A percentile compares a stretch with the other conserved stretches of the same genome.
Evolutionary conservation across 1,140 invertebrate species (phyloP).

Genomic region (Diorhabda elongata): DNA sequence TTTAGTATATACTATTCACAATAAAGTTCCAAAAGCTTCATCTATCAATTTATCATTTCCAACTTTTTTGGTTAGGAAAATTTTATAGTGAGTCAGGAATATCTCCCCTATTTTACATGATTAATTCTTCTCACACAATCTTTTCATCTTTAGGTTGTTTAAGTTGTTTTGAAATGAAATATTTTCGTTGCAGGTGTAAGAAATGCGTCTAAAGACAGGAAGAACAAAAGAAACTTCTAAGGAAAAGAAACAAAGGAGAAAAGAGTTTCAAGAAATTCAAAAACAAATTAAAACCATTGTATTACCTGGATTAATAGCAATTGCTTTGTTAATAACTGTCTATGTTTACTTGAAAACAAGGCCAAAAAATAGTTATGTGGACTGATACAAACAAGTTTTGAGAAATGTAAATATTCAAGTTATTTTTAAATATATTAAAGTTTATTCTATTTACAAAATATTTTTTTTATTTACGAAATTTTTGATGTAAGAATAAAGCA

Average conservation of each 20-base stretch:
- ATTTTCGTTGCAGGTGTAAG: no score
- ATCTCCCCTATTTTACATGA: no score
- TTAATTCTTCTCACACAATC: no score
- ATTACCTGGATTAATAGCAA: slow-evolving; percentile 63
- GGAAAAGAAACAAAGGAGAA: slow-evolving; percentile 76
- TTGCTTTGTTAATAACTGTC: slow-evolving; percentile 67
- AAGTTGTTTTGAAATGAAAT: no score
- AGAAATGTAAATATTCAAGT: slow-evolving; percentile 4
- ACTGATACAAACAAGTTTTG: slow-evolving; percentile 14
- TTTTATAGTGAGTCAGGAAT: slow-evolving; percentile 37
- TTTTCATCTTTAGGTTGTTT: no score
- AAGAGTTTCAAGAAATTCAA: slow-evolving; percentile 74
- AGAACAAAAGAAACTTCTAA: slow-evolving; percentile 78
- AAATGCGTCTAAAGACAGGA: slow-evolving; percentile 56
- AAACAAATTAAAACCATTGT: slow-evolving; percentile 71
- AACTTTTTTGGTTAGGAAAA: neutral
- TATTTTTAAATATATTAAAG: slow-evolving; percentile 25
- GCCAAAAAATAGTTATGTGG: slow-evolving; percentile 46
- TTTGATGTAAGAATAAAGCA: no score
- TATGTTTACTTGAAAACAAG: slow-evolving; percentile 76
- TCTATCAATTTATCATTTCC: no score
- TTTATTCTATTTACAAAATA: slow-evolving; percentile 17
- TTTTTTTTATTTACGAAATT: slow-evolving; percentile 2
- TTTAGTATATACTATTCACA: no score
- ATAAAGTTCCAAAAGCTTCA: no score